Percentiles rank a stretch among this genome's conserved stretches.
Evolutionary conservation across 2,113 vertebrate genomes (phyloP).

Genomic region (Cyanoramphus novaezelandiae): DNA sequence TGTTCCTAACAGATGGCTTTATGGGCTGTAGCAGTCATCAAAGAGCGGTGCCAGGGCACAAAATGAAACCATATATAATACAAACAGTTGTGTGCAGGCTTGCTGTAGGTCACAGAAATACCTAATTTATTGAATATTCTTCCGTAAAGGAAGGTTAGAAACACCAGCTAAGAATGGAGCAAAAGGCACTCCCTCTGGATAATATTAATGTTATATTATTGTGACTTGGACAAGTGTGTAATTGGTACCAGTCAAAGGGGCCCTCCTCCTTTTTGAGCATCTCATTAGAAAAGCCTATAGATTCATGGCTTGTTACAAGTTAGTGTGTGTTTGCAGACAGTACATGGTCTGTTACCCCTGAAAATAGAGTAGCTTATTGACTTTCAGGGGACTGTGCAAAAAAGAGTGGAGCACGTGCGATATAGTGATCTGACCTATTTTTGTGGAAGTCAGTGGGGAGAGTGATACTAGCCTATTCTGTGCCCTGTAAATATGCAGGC

Average conservation of each 20-base stretch:
- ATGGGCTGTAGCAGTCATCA: conserved; percentile 46
- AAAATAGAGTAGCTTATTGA: neutral
- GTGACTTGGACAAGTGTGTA: neutral
- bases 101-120: conserved; percentile 41
- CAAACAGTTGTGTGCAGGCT: conserved; percentile 40
- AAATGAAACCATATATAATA: conserved; percentile 51
- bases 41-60: conserved; percentile 48
- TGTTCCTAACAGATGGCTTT: conserved; percentile 63
- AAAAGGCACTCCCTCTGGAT: neutral
- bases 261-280: neutral
- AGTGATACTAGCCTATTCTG: neutral
- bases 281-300: neutral
- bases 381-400: neutral
- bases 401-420: neutral
- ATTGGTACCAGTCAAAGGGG: conserved; percentile 21
- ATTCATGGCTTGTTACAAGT: neutral
- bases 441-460: neutral
- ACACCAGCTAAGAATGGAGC: neutral
- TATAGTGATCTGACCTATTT: neutral
- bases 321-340: neutral
- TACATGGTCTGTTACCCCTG: neutral
- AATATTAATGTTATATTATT: neutral
- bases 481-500: neutral
- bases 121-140: conserved; percentile 25
- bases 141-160: conserved; percentile 7